Base-by-base conservation (phyloP, 1,140 invertebrate genomes). In the Diorhabda sublineata region DNA sequence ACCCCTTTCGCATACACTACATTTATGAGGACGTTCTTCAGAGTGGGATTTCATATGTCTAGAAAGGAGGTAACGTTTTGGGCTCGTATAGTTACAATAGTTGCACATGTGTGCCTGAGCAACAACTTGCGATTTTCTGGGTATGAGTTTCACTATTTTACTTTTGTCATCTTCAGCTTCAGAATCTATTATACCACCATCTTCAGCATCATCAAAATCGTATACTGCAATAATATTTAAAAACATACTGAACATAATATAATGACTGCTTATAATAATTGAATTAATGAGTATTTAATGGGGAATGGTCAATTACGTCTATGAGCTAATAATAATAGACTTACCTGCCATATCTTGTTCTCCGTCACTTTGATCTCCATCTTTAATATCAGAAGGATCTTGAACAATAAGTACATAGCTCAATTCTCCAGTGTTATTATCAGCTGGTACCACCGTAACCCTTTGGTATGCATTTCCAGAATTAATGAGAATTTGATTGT, bases 31-130 rank as follows among this genome's bases (percentile, higher is more conserved):
- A 42, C 95, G 84, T 77, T 98, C 96, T 78, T 96, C 94, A 0
- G 94, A 97, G 82, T 99, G 97, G 2, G 92, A 92, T 79, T 96
- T 97, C 92, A 98, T 95, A 78, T 99, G 97, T 0, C 96, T 86
- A 0, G 94, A 90, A 3, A 99, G 83, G 3, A 98, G 83, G 78
- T 96, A 97, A 81, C 91, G 85, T 81, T 96, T 96, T 2, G 91
- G 89, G 80, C 91, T 93, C 1, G 92, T 94, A 79, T 97, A 97
- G 77, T 92, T 92, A 81, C 95, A 97, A 76, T 95, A 95, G 74
- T 90, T 92, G 79, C 95, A 97, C 87, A 92, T 91, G 75, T 92
- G 89, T 58, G 89, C 86, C 79, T 90, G 87, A 2, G 89, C 85
- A 6, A 89, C 86, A 2, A 86, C 86, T 77, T 91, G 89, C 5